phyloP scores from a whole-genome alignment of 2,113 vertebrate genomes.

The Zosterops hypoxanthus region DNA sequence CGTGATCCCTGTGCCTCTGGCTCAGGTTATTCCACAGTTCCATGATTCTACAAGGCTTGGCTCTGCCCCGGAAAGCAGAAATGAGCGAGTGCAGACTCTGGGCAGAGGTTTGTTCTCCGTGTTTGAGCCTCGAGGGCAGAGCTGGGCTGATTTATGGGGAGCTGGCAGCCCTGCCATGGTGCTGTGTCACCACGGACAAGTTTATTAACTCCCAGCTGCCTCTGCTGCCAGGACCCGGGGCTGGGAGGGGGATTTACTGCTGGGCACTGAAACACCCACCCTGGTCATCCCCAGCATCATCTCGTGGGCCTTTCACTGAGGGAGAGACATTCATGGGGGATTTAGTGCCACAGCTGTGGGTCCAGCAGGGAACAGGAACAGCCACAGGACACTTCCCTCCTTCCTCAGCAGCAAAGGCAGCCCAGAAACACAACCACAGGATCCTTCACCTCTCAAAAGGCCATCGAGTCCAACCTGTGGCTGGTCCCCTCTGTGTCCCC shows the following conservation, averaged over 20 bases:
- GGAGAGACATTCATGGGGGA: background rate
- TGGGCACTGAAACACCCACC: background rate
- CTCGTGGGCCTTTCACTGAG: background rate
- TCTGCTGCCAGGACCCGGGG: background rate
- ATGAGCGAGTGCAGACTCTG: background rate
- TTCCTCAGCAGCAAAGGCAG: background rate
- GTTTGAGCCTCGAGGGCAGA: background rate
- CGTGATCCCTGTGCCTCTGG: background rate
- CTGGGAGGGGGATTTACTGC: background rate
- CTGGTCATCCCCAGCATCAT: background rate
- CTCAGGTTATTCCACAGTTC: background rate
- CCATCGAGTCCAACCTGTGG: too few relatives aligned
- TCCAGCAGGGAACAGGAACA: background rate
- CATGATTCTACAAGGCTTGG: background rate
- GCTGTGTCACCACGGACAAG: background rate
- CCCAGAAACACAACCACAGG: too few relatives aligned
- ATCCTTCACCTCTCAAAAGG: too few relatives aligned
- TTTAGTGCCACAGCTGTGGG: too few relatives aligned
- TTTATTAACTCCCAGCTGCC: background rate
- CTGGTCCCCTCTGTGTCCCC: too few relatives aligned
- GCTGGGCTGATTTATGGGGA: background rate
- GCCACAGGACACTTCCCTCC: too few relatives aligned
- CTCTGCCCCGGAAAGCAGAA: background rate
- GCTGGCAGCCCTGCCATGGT: background rate
- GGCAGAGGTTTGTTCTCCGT: background rate